Base-by-base conservation (phyloP, 1,140 invertebrate genomes). In the Drosophila punjabiensis region DNA sequence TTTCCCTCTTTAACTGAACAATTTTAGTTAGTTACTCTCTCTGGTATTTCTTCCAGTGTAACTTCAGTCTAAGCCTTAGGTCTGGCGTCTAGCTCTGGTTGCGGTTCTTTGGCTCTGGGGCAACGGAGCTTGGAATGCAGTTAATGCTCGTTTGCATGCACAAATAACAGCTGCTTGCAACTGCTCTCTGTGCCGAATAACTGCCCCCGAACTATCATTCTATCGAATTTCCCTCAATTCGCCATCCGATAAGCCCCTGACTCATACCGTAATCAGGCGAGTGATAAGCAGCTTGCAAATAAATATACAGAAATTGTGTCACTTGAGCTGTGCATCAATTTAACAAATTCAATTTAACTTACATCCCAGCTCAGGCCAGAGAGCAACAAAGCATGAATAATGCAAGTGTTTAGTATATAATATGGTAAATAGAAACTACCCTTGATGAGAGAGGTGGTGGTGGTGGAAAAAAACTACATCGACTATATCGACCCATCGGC, bases 71-170 rank as follows among this genome's bases (percentile, higher is more conserved):
- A 28, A 39, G 35, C 20, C 35, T 39, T 28, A 28, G 55, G 39
- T 48, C 32, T 45, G 24, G 11, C 30, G 47, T 45, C 32, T 35
- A 24, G 30, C 56, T 62, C 61, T 63, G 47, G 35, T 79, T 88
- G 81, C 77, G 85, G 85, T 89, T 89, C 84, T 87, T 84, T 47
- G 65, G 58, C 63, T 80, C 85, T 78, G 79, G 58, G 62, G 64
- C 63, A 55, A 59, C 64, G 66, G 43, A 58, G 59, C 81, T 81
- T 82, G 86, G 85, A 89, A 89, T 89, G 85, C 85, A 90, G 86
- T 90, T 90, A 90, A 82, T 83, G 76, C 69, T 71, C 71, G 33
- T 75, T 74, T 84, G 82, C 81, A 81, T 70, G 62, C 58, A 63
- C 18, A 65, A 56, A 53, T 70, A 33, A 37, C 24, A 30, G 28